Evolutionary conservation across 2,888 invertebrate genomes (phyloP).

Genomic region (Polietes domitor): DNA sequence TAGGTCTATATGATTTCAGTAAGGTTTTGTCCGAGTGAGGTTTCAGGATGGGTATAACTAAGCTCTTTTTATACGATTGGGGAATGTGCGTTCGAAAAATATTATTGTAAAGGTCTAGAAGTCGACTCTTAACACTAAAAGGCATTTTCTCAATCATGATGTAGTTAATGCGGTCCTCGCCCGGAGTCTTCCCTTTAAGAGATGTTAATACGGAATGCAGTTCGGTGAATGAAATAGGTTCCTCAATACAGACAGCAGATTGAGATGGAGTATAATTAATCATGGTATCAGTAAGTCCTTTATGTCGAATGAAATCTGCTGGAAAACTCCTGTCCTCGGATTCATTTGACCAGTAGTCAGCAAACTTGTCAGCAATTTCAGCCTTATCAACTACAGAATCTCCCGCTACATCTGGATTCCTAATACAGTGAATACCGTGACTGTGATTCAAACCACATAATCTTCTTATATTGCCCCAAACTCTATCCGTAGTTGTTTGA

Average conservation of each 20-base stretch:
- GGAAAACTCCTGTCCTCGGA: neutral
- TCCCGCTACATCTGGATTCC: neutral
- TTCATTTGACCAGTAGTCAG: neutral
- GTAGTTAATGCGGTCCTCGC: neutral
- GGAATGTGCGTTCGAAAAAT: slow-evolving; percentile 53
- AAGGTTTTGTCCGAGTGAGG: slow-evolving; percentile 56
- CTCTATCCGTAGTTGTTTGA: neutral
- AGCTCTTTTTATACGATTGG: slow-evolving; percentile 58
- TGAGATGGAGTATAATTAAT: neutral
- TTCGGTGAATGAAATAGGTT: neutral
- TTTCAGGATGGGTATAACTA: slow-evolving; percentile 57
- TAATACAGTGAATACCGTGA: neutral
- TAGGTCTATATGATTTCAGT: slow-evolving; percentile 61
- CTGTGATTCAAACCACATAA: neutral
- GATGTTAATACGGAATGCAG: neutral
- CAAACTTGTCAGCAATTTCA: slow-evolving; percentile 9
- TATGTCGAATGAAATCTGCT: neutral
- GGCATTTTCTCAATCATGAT: neutral
- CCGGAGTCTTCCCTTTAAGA: neutral
- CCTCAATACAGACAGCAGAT: neutral
- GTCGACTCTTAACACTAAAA: neutral
- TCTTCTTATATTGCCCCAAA: slow-evolving; percentile 25
- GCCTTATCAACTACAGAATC: neutral
- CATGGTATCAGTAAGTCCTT: neutral
- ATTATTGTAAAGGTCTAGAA: too few relatives aligned